Base-by-base conservation (phyloP, 2,797 vertebrate species). In the Antennarius maculatus region DNA sequence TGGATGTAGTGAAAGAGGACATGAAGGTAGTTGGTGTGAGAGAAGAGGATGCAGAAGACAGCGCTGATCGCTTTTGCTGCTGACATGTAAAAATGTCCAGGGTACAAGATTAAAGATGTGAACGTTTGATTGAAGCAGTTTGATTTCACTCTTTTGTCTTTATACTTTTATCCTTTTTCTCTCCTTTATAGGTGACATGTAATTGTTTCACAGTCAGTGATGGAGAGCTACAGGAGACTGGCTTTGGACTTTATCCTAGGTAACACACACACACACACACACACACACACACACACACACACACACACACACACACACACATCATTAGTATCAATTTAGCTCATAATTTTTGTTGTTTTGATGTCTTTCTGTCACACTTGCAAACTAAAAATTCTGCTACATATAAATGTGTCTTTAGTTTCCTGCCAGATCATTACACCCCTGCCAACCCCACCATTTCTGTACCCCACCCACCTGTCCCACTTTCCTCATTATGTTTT, bases 121-220 rank as follows among this genome's bases (percentile, higher is more conserved):
- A 17, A 76, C 70, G 48, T 23, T 64, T 69, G 64, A 64, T 54
- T 74, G 62, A 61, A 64, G 69, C 77, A 60, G 47, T 75, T 76
- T 65, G 60, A 69, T 70, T 46, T 43, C 51, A 49, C 31, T 69
- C 63, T 62, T 61, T 79, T 60, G 50, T 83, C 59, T 81, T 39
- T 11, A 7, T 17, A 49, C 59, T 67, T 70, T 56, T 42, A 11
- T 56, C 39, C 43, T 66, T 29, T 75, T 31, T 56, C 39, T 71
- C 61, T 64, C 51, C 62, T 80, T 77, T 46, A 23, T 23, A 99
- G 97, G 93, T 99, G 85, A 96, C 95, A 49, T 97, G 96, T 90
- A 99, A 99, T 91, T 96, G 96, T 85, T 99, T 99, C 90, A 96
- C 95, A 88, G 95, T 99, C 91, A 96, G 97, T 87, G 95, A 98